These are phyloP conservation scores for Ammodytes marinus DNA, from an alignment of 2,113 vertebrate species.

Conservation along the genomic window DNA sequence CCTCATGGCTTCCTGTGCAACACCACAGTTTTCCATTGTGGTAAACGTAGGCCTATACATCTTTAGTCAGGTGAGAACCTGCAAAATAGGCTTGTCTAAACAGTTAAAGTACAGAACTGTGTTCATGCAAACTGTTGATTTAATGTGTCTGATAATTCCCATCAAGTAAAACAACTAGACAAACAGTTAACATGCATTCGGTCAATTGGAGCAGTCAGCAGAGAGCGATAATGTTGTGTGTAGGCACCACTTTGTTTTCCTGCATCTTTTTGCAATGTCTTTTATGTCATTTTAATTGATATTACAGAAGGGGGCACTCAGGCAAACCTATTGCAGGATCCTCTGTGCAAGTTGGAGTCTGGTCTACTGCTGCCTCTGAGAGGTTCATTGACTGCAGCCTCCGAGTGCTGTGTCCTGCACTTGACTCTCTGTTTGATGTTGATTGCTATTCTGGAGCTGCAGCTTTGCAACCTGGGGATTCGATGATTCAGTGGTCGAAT, in stretches of 20 bases:
- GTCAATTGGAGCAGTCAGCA: background rate
- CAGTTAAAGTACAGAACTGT: background rate
- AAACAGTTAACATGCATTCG: background rate
- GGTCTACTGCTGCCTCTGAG: conserved; percentile 51
- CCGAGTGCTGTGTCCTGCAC: conserved; percentile 56
- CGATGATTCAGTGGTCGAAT: background rate
- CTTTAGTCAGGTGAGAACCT: conserved; percentile 37
- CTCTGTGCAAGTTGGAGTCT: conserved; percentile 28
- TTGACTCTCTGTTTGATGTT: conserved; percentile 68
- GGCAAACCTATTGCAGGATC: conserved; percentile 39
- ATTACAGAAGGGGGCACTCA: conserved; percentile 66
- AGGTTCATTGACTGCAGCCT: conserved; percentile 70
- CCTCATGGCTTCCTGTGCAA: conserved; percentile 79
- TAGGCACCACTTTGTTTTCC: background rate
- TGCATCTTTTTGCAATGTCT: conserved; percentile 38
- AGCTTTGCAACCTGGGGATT: conserved; percentile 50
- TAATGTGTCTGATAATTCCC: background rate
- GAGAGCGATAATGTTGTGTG: background rate
- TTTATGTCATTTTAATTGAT: conserved; percentile 8
- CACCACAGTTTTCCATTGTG: conserved; percentile 82
- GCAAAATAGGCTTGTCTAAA: conserved; percentile 12
- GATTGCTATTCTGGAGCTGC: conserved; percentile 61
- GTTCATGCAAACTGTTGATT: background rate
- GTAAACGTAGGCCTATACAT: conserved; percentile 31
- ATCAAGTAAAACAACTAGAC: background rate